phyloP scores from a whole-genome alignment of 2,113 vertebrate genomes.

The Salvelinus namaycush region DNA sequence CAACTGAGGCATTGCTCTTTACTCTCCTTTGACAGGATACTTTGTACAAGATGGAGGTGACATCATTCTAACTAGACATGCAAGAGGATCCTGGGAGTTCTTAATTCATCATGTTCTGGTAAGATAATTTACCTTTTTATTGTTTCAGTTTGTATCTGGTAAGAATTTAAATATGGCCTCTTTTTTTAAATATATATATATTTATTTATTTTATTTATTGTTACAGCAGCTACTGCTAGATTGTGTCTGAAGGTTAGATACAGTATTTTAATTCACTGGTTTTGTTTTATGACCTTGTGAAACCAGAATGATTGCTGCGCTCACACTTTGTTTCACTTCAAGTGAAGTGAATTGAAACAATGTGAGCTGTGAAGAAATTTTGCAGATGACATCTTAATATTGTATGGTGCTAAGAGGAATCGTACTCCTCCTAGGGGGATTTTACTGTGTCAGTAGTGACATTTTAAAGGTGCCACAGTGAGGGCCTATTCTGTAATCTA shows the following conservation, averaged over 20 bases:
- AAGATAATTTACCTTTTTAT: slow-evolving; percentile 39
- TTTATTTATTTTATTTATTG: neutral
- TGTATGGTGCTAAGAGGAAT: too few species aligned
- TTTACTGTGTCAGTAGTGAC: too few species aligned
- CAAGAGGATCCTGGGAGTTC: slow-evolving; percentile 86
- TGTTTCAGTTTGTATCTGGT: slow-evolving; percentile 34
- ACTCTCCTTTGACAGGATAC: slow-evolving; percentile 75
- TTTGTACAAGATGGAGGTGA: slow-evolving; percentile 86
- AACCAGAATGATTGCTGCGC: neutral
- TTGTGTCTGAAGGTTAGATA: neutral
- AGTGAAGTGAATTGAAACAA: too few species aligned
- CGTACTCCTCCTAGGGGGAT: too few species aligned
- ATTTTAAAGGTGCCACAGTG: too few species aligned
- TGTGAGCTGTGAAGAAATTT: too few species aligned
- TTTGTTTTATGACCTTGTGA: neutral
- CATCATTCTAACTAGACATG: slow-evolving; percentile 81
- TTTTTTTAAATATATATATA: slow-evolving; percentile 59
- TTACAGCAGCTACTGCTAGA: neutral
- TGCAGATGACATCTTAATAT: too few species aligned
- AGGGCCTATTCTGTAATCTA: too few species aligned
- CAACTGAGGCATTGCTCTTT: neutral
- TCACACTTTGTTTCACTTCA: too few species aligned
- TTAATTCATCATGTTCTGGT: slow-evolving; percentile 86
- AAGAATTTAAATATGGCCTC: slow-evolving; percentile 76
- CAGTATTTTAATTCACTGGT: neutral